phyloP scores from a whole-genome alignment of 2,113 vertebrate species.

The Nothocercus nigrocapillus region DNA sequence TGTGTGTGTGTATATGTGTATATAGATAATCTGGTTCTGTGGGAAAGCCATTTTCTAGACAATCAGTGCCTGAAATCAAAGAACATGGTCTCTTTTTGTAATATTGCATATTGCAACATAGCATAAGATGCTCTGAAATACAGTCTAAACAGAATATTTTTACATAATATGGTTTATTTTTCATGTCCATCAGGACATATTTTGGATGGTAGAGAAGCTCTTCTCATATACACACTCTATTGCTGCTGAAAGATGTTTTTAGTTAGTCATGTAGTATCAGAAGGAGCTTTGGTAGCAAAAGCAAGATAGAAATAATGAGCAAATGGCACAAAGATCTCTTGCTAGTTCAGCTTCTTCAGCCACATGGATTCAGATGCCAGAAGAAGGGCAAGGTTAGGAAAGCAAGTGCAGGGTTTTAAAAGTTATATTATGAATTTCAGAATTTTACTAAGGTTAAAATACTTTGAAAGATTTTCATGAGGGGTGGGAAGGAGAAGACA shows the following conservation, averaged over 20 bases:
- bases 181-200: background rate
- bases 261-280: fast-evolving
- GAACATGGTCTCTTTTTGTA: background rate
- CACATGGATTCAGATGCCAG: background rate
- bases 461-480: background rate
- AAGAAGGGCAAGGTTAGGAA: background rate
- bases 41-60: background rate
- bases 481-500: background rate
- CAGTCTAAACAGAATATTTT: background rate
- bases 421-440: background rate
- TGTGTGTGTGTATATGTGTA: no score
- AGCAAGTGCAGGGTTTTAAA: background rate
- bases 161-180: background rate
- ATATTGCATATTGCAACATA: background rate
- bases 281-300: background rate
- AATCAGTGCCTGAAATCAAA: background rate
- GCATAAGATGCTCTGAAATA: background rate
- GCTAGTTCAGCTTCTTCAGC: background rate
- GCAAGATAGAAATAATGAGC: background rate
- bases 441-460: background rate
- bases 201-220: background rate
- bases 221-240: fast-evolving
- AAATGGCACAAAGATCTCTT: background rate
- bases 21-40: background rate
- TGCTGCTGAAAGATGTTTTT: background rate